Evolutionary conservation across 2,113 vertebrate species (phyloP).

Genomic region (Peromyscus californicus): DNA sequence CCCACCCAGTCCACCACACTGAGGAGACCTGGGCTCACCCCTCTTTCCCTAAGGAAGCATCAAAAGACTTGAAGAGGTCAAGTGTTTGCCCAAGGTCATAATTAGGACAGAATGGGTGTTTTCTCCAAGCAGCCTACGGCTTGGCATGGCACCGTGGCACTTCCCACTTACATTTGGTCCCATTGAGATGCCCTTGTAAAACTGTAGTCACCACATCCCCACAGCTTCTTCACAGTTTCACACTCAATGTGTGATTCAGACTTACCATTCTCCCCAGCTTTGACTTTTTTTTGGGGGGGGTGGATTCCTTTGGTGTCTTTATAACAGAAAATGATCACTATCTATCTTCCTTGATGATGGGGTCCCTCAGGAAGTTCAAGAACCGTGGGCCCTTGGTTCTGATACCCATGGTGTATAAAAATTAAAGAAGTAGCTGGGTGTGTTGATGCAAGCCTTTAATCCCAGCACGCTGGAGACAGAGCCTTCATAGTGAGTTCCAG

Average conservation of each 20-base stretch:
- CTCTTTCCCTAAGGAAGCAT: not conserved
- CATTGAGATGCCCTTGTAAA: not conserved
- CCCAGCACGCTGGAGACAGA: not conserved
- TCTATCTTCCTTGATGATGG: slow-evolving; percentile 42
- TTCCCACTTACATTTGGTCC: not conserved
- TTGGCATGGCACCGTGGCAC: not conserved
- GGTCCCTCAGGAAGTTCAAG: slow-evolving; percentile 40
- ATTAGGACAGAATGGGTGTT: not conserved
- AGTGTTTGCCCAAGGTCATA: slow-evolving; percentile 20
- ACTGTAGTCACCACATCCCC: not conserved
- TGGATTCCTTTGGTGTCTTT: slow-evolving; percentile 5
- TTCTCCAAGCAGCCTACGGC: not conserved
- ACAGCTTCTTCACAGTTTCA: not conserved
- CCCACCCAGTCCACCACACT: not conserved
- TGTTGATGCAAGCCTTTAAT: not conserved
- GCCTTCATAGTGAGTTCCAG: not conserved
- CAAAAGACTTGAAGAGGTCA: not conserved
- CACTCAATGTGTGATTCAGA: not conserved
- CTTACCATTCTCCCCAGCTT: not conserved
- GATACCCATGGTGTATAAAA: slow-evolving; percentile 33
- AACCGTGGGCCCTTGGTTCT: not conserved
- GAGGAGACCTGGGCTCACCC: not conserved
- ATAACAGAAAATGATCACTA: slow-evolving; percentile 11
- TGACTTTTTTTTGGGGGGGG: not conserved
- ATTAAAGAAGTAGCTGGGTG: not conserved